These are phyloP conservation scores for Stegostoma tigrinum DNA, from an alignment of 2,113 vertebrate species.

Conservation along the genomic window DNA sequence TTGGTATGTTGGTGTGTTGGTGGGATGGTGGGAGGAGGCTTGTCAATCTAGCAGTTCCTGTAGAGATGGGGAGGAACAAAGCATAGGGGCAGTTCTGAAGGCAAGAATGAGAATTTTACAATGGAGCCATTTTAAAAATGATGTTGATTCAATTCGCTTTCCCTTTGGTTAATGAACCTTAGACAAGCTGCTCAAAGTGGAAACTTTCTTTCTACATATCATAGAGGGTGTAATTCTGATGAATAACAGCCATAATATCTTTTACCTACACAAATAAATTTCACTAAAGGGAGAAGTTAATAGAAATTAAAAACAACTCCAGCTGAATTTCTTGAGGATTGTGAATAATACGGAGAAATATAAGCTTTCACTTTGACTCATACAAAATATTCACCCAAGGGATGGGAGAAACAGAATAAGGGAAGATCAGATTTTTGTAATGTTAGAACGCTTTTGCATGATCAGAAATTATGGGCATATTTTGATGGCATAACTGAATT, in stretches of 20 bases:
- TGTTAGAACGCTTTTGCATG: neutral
- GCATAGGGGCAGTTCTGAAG: neutral
- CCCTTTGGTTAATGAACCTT: neutral
- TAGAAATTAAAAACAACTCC: neutral
- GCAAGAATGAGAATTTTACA: neutral
- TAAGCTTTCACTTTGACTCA: neutral
- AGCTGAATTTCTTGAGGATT: neutral
- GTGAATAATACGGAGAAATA: neutral
- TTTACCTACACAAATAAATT: neutral
- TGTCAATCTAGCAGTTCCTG: neutral
- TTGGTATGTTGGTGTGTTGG: no score
- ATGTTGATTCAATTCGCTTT: neutral
- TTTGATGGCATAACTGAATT: neutral
- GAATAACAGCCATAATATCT: neutral
- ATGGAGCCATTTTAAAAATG: neutral
- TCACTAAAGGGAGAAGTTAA: conserved; percentile 9
- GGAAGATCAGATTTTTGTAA: no score
- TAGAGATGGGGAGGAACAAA: neutral
- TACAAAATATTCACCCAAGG: neutral
- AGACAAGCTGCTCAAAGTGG: neutral
- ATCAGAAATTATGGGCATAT: neutral
- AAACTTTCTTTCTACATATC: neutral
- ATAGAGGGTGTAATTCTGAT: neutral
- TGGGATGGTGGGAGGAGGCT: no score
- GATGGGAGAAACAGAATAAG: neutral